A percentile compares a stretch with the other conserved stretches of the same genome.
Conservation (phyloP, 1,140 invertebrate species). For the Sminthurinus signatus region DNA sequence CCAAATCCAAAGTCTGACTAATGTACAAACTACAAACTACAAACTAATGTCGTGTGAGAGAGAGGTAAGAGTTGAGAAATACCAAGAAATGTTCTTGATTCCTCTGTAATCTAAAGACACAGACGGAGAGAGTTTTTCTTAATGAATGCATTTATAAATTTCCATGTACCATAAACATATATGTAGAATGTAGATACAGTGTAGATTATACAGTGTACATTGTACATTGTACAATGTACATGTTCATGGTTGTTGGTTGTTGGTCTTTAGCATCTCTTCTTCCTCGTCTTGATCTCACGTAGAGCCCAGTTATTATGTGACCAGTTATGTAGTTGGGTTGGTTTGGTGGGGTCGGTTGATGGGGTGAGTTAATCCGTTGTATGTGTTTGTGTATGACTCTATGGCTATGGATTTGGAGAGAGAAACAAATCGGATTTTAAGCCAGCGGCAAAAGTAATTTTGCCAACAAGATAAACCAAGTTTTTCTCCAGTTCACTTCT, state of each 20-base stretch:
- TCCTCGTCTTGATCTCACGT: background rate
- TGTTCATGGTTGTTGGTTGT: no score
- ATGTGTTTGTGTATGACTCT: background rate
- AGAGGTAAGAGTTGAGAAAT: no score
- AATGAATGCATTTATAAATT: conserved; percentile 4
- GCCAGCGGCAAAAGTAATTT: conserved; percentile 36
- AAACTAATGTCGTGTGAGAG: no score
- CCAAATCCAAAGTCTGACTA: no score
- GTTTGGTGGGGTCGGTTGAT: conserved; percentile 3
- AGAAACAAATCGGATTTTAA: conserved; percentile 40
- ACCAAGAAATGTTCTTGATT: no score
- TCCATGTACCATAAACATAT: no score
- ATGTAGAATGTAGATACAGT: no score
- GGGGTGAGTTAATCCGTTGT: conserved; percentile 23
- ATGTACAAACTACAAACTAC: no score
- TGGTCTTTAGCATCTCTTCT: no score
- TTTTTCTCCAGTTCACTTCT: conserved; percentile 14
- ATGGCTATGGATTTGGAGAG: background rate
- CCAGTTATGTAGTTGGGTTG: background rate
- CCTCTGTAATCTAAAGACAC: no score
- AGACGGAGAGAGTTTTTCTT: background rate
- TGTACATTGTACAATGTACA: no score
- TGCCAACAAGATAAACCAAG: conserved; percentile 36
- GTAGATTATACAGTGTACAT: no score
- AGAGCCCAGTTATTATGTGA: background rate